Conservation (phyloP, 2,797 vertebrate genomes). For the Momotus momota region DNA sequence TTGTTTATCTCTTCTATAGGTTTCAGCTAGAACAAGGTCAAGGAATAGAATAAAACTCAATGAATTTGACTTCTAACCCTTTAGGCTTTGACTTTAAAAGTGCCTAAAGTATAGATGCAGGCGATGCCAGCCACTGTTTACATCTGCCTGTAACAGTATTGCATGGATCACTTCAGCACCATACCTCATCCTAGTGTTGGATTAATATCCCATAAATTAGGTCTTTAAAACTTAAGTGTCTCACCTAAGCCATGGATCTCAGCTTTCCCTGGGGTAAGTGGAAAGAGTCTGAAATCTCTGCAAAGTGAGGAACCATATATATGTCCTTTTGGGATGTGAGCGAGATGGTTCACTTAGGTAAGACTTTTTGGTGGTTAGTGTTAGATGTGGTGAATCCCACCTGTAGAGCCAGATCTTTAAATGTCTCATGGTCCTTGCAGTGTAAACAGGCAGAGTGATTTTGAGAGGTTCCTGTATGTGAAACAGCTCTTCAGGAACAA, state of each 20-base stretch:
- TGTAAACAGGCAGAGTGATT: neutral
- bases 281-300: neutral
- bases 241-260: neutral
- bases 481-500: neutral
- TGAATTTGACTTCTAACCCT: neutral
- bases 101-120: neutral
- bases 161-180: neutral
- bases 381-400: neutral
- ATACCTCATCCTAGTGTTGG: neutral
- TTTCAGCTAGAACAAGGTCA: neutral
- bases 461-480: neutral
- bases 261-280: neutral
- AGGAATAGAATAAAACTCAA: neutral
- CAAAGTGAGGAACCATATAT: accelerated
- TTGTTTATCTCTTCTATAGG: neutral
- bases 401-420: neutral
- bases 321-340: accelerated
- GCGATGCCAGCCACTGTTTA: neutral
- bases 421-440: neutral
- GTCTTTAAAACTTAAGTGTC: neutral
- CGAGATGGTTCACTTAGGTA: neutral
- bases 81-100: neutral
- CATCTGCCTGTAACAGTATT: neutral
- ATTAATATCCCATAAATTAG: neutral
- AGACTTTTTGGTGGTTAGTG: neutral